Evolutionary conservation across 2,797 vertebrate genomes (phyloP).

Genomic region (Alfaro cultratus): DNA sequence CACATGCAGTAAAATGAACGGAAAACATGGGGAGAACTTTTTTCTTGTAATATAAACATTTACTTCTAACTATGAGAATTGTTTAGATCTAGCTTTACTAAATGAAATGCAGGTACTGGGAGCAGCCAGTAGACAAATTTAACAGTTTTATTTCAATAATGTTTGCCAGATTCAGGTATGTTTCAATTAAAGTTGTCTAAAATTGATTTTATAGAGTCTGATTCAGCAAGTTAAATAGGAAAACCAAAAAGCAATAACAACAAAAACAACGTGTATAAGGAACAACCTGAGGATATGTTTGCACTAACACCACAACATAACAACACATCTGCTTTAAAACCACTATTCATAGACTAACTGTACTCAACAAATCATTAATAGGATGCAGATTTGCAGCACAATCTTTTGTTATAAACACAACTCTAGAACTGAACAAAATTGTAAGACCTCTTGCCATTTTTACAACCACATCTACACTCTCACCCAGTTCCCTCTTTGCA

Average conservation of each 20-base stretch:
- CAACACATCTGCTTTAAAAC: constrained; percentile 25
- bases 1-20: neutral
- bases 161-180: neutral
- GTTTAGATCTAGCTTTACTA: constrained; percentile 37
- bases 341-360: constrained; percentile 35
- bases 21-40: neutral
- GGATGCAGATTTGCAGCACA: neutral
- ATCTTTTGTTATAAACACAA: neutral
- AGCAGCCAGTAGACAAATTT: constrained; percentile 3
- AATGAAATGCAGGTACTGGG: constrained; percentile 38
- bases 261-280: neutral
- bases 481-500: neutral
- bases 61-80: constrained; percentile 24
- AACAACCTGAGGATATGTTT: constrained; percentile 26
- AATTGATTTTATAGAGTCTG: neutral
- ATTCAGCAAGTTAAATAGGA: neutral
- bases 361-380: neutral
- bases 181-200: neutral
- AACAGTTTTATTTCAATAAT: neutral
- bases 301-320: constrained; percentile 49
- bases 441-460: neutral
- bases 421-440: neutral
- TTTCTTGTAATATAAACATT: constrained; percentile 32
- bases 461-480: neutral
- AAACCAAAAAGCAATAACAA: neutral